These are phyloP conservation scores for Coelopa pilipes DNA, from an alignment of 2,888 invertebrate genomes.

Conservation along the genomic window DNA sequence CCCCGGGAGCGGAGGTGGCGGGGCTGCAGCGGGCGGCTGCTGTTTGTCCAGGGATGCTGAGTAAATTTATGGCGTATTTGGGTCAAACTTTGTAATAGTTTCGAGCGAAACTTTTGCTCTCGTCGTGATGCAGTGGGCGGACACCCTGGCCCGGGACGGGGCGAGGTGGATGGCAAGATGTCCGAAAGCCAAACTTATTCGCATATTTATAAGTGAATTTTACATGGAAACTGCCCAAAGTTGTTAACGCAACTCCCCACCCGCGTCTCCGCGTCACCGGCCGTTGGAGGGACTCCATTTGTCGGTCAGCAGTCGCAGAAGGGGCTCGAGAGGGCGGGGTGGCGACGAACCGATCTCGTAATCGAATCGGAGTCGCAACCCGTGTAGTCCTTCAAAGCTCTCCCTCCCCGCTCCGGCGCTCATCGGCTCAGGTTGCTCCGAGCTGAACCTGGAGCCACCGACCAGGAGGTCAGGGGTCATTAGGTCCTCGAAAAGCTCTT, in stretches of 20 bases:
- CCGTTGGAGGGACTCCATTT: not conserved
- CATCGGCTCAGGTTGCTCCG: too few species aligned
- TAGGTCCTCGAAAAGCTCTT: too few species aligned
- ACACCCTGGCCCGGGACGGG: not conserved
- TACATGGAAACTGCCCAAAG: not conserved
- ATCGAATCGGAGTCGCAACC: too few species aligned
- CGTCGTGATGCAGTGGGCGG: not conserved
- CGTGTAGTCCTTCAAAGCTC: too few species aligned
- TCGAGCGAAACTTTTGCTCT: conserved; percentile 48
- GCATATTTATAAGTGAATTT: conserved; percentile 24
- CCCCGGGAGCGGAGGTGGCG: not conserved
- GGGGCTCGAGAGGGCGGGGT: too few species aligned
- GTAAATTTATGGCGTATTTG: conserved; percentile 46
- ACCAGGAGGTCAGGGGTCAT: too few species aligned
- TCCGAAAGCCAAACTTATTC: conserved; percentile 19
- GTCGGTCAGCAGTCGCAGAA: not conserved
- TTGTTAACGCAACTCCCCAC: conserved; percentile 5
- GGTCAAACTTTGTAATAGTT: conserved; percentile 50
- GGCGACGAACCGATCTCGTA: too few species aligned
- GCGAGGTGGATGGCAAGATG: not conserved
- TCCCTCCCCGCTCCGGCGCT: too few species aligned
- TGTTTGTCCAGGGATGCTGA: conserved; percentile 19
- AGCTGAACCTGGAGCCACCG: too few species aligned
- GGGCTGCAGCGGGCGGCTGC: not conserved
- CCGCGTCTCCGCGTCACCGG: not conserved